A percentile compares a stretch with the other conserved stretches of the same genome.
phyloP scores from a whole-genome alignment of 2,888 invertebrate genomes.

The Nysson spinosus region DNA sequence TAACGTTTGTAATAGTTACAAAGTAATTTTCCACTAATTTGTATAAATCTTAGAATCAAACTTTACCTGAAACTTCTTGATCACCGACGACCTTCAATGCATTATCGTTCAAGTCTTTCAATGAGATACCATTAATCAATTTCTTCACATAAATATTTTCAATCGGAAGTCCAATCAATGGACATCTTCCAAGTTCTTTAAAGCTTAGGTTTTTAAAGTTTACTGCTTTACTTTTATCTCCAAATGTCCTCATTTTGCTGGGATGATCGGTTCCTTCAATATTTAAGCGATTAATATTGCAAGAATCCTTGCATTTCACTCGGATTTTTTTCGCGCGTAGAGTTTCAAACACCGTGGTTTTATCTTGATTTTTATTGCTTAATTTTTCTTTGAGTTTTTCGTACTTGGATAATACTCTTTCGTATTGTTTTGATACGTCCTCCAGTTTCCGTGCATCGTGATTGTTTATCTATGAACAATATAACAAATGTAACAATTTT shows the following conservation, averaged over 20 bases:
- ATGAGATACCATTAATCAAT: constrained; percentile 78
- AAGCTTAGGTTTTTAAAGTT: constrained; percentile 66
- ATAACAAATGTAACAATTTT: constrained; percentile 8
- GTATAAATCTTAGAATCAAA: not conserved
- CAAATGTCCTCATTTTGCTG: constrained; percentile 36
- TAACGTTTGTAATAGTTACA: too few relatives aligned
- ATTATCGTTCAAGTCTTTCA: constrained; percentile 76
- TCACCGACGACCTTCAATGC: constrained; percentile 78
- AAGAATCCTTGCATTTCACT: constrained; percentile 54
- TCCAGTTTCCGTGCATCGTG: constrained; percentile 41
- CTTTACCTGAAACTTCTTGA: constrained; percentile 77
- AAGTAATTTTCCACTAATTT: too few relatives aligned
- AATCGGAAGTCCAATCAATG: constrained; percentile 70
- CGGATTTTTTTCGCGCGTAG: constrained; percentile 49
- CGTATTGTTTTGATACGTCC: constrained; percentile 43
- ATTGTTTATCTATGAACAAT: constrained; percentile 54
- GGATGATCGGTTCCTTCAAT: constrained; percentile 24
- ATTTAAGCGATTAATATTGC: constrained; percentile 46
- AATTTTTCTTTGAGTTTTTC: constrained; percentile 22
- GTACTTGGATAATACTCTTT: constrained; percentile 38
- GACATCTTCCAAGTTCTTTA: constrained; percentile 61
- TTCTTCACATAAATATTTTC: constrained; percentile 77
- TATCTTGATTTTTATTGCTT: constrained; percentile 14
- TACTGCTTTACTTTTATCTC: constrained; percentile 53
- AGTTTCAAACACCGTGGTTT: not conserved